phyloP scores from a whole-genome alignment of 2,113 vertebrate species.

The Paradoxurus hermaphroditus region DNA sequence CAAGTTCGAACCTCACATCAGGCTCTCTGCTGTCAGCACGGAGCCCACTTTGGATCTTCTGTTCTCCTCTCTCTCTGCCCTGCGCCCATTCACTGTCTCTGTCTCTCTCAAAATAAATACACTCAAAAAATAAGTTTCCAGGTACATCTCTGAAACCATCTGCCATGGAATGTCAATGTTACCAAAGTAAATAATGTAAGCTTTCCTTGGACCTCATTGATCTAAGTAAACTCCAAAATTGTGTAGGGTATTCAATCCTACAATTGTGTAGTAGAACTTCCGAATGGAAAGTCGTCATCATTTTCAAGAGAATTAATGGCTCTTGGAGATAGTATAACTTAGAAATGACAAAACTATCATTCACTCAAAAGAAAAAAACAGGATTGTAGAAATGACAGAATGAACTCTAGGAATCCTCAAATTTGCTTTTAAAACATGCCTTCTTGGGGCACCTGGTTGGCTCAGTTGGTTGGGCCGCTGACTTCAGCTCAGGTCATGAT shows the following conservation, averaged over 20 bases:
- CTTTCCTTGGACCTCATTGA: not conserved
- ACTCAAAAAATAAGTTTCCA: not conserved
- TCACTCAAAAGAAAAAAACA: constrained; percentile 12
- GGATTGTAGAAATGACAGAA: not conserved
- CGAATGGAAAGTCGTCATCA: not conserved
- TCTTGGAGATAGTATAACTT: not conserved
- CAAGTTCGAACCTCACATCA: too few species aligned
- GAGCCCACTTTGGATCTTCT: too few species aligned
- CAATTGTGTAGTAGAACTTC: not conserved
- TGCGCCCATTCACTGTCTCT: too few species aligned
- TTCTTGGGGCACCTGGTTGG: too few species aligned
- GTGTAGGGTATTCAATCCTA: too few species aligned
- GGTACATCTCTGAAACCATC: not conserved
- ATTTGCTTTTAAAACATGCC: not conserved
- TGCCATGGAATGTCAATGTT: not conserved
- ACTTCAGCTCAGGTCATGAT: too few species aligned
- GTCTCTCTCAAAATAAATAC: too few species aligned
- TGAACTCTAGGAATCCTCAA: not conserved
- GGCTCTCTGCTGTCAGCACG: too few species aligned
- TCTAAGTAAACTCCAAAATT: not conserved
- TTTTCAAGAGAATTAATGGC: not conserved
- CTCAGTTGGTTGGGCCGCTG: too few species aligned
- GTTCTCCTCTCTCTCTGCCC: too few species aligned
- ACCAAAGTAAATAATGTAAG: not conserved
- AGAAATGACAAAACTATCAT: not conserved